phyloP scores from a whole-genome alignment of 2,888 invertebrate species.

The Nowickia ferox region DNA sequence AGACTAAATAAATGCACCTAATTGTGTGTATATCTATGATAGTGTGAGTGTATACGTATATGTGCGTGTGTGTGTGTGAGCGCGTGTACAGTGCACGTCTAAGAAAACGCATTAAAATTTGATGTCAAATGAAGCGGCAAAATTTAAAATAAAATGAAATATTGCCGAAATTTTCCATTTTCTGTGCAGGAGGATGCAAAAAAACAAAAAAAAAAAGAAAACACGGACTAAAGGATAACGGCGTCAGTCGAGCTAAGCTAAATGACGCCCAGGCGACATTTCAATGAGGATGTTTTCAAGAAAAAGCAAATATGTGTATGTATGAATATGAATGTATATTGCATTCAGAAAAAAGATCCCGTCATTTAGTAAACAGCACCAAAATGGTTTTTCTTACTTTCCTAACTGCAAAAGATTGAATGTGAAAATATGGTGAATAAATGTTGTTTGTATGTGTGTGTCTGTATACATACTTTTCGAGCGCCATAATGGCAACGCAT shows the following conservation, averaged over 20 bases:
- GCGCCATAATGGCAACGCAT: slow-evolving; percentile 72
- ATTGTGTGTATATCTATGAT: not conserved
- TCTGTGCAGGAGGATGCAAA: not conserved
- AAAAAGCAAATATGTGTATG: slow-evolving; percentile 26
- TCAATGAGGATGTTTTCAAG: slow-evolving; percentile 65
- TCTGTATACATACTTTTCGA: slow-evolving; percentile 47
- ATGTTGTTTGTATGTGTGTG: slow-evolving; percentile 8
- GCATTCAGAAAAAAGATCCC: slow-evolving; percentile 40
- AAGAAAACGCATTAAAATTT: slow-evolving; percentile 71
- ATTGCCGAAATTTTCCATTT: slow-evolving; percentile 75
- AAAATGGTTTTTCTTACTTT: slow-evolving; percentile 61
- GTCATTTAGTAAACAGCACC: slow-evolving; percentile 70
- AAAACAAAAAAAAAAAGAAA: slow-evolving; percentile 24
- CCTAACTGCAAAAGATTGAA: slow-evolving; percentile 65
- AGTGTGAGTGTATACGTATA: not conserved
- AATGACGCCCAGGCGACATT: slow-evolving; percentile 81
- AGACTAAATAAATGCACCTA: too few relatives aligned
- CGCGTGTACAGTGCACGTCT: slow-evolving; percentile 4
- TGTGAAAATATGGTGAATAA: slow-evolving; percentile 57
- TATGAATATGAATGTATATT: too few relatives aligned
- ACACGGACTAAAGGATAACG: slow-evolving; percentile 70
- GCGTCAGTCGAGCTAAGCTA: slow-evolving; percentile 74
- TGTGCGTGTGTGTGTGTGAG: not conserved
- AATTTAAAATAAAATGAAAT: slow-evolving; percentile 80
- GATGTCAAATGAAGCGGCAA: slow-evolving; percentile 82